Conservation (phyloP, 2,888 invertebrate species). For the Diachrysia chrysitis region DNA sequence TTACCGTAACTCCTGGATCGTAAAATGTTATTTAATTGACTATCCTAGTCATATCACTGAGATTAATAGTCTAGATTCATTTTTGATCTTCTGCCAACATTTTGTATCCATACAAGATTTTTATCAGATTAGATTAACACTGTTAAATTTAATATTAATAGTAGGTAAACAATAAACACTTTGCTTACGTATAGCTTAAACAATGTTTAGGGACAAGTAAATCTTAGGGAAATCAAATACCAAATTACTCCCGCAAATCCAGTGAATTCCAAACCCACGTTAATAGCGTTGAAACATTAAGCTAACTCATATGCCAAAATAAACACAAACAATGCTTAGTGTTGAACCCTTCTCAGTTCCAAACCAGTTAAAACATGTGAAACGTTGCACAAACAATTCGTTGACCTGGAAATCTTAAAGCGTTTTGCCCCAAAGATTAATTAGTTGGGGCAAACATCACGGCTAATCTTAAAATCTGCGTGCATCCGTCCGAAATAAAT, state of each 20-base stretch:
- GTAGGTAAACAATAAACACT: too few species aligned
- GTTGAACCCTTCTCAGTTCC: slow-evolving; percentile 57
- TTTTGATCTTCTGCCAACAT: slow-evolving; percentile 60
- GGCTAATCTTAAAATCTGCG: slow-evolving; percentile 83
- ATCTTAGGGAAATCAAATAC: slow-evolving; percentile 17
- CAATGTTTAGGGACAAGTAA: slow-evolving; percentile 18
- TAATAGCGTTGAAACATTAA: slow-evolving; percentile 16
- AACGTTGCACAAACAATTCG: slow-evolving; percentile 71
- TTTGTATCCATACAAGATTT: slow-evolving; percentile 49
- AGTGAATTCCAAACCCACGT: slow-evolving; percentile 16
- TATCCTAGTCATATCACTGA: slow-evolving; percentile 55
- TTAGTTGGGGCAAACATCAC: slow-evolving; percentile 81
- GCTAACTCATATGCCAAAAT: slow-evolving; percentile 45
- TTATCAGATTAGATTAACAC: slow-evolving; percentile 51
- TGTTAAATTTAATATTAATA: slow-evolving; percentile 47
- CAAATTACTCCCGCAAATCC: slow-evolving; percentile 18
- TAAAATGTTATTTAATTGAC: slow-evolving; percentile 55
- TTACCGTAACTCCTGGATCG: slow-evolving; percentile 40
- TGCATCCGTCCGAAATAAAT: slow-evolving; percentile 83
- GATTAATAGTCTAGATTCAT: slow-evolving; percentile 53
- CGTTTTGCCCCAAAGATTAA: slow-evolving; percentile 81
- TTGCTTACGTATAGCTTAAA: too few species aligned
- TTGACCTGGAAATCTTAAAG: slow-evolving; percentile 80
- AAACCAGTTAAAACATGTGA: slow-evolving; percentile 69
- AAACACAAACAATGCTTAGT: slow-evolving; percentile 52